A percentile compares a stretch with the other conserved stretches of the same genome.
These are phyloP conservation scores for Rhagophthalmus giganteus DNA, from an alignment of 2,888 invertebrate genomes.

Conservation along the genomic window DNA sequence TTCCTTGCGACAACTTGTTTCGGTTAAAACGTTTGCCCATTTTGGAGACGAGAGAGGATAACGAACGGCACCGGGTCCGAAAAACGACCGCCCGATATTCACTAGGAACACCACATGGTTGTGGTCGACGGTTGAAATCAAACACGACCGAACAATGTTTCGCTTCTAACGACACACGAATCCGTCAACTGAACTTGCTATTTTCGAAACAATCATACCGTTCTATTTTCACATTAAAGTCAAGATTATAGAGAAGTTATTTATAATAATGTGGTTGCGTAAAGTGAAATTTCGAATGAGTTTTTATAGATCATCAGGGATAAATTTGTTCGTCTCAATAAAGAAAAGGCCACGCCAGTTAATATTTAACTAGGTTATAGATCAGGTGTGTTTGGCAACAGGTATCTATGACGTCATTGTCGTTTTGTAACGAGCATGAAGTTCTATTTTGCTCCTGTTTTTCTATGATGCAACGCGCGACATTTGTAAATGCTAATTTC, in stretches of 20 bases:
- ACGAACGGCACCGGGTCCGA: no score
- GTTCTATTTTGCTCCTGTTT: slow-evolving; percentile 10
- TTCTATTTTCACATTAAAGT: slow-evolving; percentile 7
- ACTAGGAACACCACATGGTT: no score
- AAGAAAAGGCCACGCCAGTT: slow-evolving; percentile 2
- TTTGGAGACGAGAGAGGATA: no score
- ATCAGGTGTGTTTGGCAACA: slow-evolving; percentile 23
- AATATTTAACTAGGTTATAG: slow-evolving; percentile 12
- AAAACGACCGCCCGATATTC: neutral
- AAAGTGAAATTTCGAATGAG: neutral
- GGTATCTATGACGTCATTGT: slow-evolving; percentile 18
- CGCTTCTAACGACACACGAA: no score
- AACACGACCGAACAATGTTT: no score
- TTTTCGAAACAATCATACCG: neutral
- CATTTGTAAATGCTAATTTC: slow-evolving; percentile 1
- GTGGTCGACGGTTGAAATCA: no score
- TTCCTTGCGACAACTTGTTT: no score
- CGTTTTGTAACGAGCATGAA: slow-evolving; percentile 19
- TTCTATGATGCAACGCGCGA: slow-evolving; percentile 9
- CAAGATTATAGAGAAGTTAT: slow-evolving; percentile 5
- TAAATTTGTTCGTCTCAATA: slow-evolving; percentile 6
- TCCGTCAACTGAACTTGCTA: no score
- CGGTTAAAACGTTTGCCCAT: no score
- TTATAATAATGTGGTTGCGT: slow-evolving; percentile 3
- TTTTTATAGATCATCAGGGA: slow-evolving; percentile 9